Evolutionary conservation across 2,797 vertebrate species (phyloP), one percentile per base, ranked within the genome.

Genomic region (Oreochromis grahami): DNA sequence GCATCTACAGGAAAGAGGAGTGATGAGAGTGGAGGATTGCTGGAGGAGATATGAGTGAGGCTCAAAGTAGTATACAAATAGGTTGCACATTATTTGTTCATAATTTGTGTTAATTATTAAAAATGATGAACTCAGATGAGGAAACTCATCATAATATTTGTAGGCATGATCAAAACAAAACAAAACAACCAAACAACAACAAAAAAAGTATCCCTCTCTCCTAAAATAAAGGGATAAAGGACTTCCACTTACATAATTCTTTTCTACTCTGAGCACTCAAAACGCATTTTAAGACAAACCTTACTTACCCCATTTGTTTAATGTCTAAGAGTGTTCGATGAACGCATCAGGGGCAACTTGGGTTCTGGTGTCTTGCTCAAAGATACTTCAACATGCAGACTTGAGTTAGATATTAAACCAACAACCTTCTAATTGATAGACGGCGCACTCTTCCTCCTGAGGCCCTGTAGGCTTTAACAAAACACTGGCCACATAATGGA

Each of bases 371-470:
- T 68, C n/a, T 14, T 15, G 12, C 63, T 21, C 63, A 68, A 68
- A 41, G n/a, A 2, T 41, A 2, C 36, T 68, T 41, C 12, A 1
- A 41, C 36, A 24, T 9, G 12, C 36, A 9, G 5, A 6, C 5
- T 43, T 41, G 63, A 68, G 13, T n/a, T 0, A 41, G 36, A 43
- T 58, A 58, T 58, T 0, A 58, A 34, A 58, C 38, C 21, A 68
- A 14, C 36, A 68, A 68, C 12, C 12, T 65, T 41, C 12, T 41
- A 24, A 41, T 24, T 41, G 36, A 24, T 0, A 63, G 58, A 63
- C 0, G 6, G 36, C 19, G 1, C 32, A 12, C 10, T 63, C 58
- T 63, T n/a, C 17, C 4, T 36, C 32, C 58, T 36, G 58, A 36
- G 58, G 26, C 8, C 56, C 56, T 1, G 15, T 11, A 60, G 15